A percentile compares a stretch with the other conserved stretches of the same genome.
These are phyloP conservation scores for Cataglyphis cursor DNA, from an alignment of 2,888 invertebrate species.

Conservation along the genomic window DNA sequence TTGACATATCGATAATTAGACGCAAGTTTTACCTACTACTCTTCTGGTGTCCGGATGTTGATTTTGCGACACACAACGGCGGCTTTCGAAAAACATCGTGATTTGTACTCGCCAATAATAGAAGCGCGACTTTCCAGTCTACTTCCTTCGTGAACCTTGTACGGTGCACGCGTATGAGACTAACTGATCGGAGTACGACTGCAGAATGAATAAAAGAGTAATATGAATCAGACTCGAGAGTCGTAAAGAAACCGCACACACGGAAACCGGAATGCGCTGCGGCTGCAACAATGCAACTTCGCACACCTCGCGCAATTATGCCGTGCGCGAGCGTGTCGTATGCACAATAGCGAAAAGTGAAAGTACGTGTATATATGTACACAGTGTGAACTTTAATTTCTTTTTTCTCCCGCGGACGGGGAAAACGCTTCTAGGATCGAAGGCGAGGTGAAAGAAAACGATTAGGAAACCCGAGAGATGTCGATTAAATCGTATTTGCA, in stretches of 20 bases:
- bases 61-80: neutral
- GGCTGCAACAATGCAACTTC: conserved; percentile 33
- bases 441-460: conserved; percentile 30
- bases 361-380: conserved; percentile 21
- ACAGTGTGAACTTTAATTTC: conserved; percentile 49
- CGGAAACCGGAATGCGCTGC: conserved; percentile 28
- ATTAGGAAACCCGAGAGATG: conserved; percentile 35
- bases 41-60: neutral
- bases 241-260: conserved; percentile 28
- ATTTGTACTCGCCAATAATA: conserved; percentile 30
- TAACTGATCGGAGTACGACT: neutral
- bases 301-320: conserved; percentile 45
- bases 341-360: conserved; percentile 53
- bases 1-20: neutral
- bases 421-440: conserved; percentile 15
- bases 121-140: conserved; percentile 51
- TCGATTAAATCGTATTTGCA: conserved; percentile 1
- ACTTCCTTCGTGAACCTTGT: conserved; percentile 50
- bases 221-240: conserved; percentile 43
- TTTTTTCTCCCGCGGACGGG: neutral
- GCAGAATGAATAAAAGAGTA: conserved; percentile 16
- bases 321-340: conserved; percentile 48
- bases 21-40: neutral
- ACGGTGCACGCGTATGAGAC: conserved; percentile 23
- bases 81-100: neutral